These are phyloP conservation scores for Aulostomus chinensis DNA, from an alignment of 2,797 vertebrate species.

Conservation along the genomic window DNA sequence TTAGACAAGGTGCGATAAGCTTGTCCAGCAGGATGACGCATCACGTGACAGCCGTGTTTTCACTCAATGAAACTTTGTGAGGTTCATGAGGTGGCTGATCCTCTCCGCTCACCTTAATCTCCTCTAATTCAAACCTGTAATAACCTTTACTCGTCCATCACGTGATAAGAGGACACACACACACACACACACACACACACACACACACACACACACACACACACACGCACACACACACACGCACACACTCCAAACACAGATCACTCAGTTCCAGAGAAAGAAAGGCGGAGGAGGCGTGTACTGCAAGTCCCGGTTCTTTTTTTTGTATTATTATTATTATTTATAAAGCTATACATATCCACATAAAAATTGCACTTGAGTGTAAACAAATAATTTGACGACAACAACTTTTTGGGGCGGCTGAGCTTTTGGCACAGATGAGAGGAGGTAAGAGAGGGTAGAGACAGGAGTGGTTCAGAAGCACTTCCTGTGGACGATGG, in stretches of 20 bases:
- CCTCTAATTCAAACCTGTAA: constrained; percentile 69
- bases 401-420: constrained; percentile 51
- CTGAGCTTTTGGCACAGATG: constrained; percentile 13
- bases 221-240: too few relatives aligned
- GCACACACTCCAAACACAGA: too few relatives aligned
- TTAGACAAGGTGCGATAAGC: background rate
- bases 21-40: constrained; percentile 34
- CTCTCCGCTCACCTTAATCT: constrained; percentile 65
- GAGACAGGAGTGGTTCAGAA: constrained; percentile 62
- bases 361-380: constrained; percentile 85
- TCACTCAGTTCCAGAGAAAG: background rate
- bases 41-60: constrained; percentile 58
- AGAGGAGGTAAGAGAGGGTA: constrained; percentile 11
- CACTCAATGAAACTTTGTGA: constrained; percentile 49
- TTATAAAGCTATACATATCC: constrained; percentile 90
- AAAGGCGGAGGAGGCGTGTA: constrained; percentile 10
- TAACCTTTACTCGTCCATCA: constrained; percentile 62
- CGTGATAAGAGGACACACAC: constrained; percentile 43
- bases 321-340: constrained; percentile 72
- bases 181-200: too few relatives aligned
- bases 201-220: too few relatives aligned
- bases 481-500: constrained; percentile 91
- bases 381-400: constrained; percentile 87
- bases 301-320: constrained; percentile 70
- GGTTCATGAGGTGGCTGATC: constrained; percentile 68